These are phyloP conservation scores for Eustalomyia histrio DNA, from an alignment of 2,888 invertebrate species.

Conservation along the genomic window DNA sequence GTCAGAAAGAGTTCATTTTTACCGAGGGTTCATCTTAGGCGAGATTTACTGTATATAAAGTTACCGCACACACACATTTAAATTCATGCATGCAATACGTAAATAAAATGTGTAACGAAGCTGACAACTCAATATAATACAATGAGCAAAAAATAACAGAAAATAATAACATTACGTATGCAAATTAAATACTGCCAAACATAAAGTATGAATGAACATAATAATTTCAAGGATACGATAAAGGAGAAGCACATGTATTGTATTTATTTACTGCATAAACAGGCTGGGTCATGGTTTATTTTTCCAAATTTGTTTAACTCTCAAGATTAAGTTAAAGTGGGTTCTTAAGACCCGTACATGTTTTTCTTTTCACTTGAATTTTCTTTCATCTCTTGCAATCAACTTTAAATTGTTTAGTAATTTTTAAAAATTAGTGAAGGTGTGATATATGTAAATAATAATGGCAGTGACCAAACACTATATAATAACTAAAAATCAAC, in stretches of 20 bases:
- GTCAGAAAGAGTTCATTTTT: no score
- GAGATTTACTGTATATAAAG: background rate
- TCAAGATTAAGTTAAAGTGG: no score
- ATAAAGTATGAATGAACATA: slow-evolving; percentile 22
- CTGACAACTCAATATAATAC: slow-evolving; percentile 9
- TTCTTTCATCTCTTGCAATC: no score
- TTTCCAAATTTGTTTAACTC: no score
- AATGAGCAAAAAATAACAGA: slow-evolving; percentile 12
- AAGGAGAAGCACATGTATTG: background rate
- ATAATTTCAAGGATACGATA: background rate
- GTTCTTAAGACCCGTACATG: no score
- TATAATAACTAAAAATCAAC: no score
- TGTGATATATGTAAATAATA: no score
- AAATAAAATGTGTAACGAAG: slow-evolving; percentile 4
- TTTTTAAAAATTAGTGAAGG: no score
- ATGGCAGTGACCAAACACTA: no score
- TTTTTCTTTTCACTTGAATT: no score
- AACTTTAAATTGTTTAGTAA: no score
- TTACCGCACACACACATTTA: background rate
- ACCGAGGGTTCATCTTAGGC: no score
- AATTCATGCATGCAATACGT: background rate
- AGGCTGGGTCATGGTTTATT: background rate
- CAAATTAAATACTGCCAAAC: slow-evolving; percentile 42
- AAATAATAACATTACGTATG: slow-evolving; percentile 52
- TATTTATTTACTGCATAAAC: background rate